Evolutionary conservation across 2,797 vertebrate genomes (phyloP), one percentile per base, ranked within the genome.

Genomic region (Typhlichthys subterraneus): DNA sequence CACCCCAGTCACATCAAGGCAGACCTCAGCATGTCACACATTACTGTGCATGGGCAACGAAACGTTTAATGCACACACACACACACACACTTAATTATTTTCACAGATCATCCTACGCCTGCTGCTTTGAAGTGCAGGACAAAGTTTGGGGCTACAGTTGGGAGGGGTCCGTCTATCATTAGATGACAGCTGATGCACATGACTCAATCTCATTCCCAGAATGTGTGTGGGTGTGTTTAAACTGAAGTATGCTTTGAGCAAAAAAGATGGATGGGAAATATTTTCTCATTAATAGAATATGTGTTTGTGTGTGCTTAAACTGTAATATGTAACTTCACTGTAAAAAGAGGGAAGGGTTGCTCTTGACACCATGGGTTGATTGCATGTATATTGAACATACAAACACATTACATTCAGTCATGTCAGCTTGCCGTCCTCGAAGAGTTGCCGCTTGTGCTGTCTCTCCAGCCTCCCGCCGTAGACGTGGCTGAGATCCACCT

Each of bases 401-500:
- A 19, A 2, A 19, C 19, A 19, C 19, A 19, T 19, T 19, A 1
- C 19, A 19, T 19, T 19, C 19, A 19, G 19, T 19, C 19, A 93
- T 84, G 93, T 96, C 46, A 99, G 81, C 81, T 99, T 99, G 66
- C 98, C 98, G 2, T 97, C 95, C 80, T 95, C 94, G 65, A 92
- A 89, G 49, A 98, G 94, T 14, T 97, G 90, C 56, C 99, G 90
- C 79, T 97, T 98, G 81, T 95, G 90, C 19, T 99, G 98, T 61
- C 92, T 95, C 11, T 96, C 95, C 76, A 99, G 86, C 50, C 19
- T 93, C 70, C 94, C 94, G 61, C 98, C 98, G 31, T 99, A 99
- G 82, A 99, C 57, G 63, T 99, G 96, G 79, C 17, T 93, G 71
- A 99, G 91, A 72, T 99, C 97, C 88, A 99, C 97, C 98, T 99